Conservation (phyloP, 2,113 vertebrate genomes). For the Rhinopomastus cyanomelas region DNA sequence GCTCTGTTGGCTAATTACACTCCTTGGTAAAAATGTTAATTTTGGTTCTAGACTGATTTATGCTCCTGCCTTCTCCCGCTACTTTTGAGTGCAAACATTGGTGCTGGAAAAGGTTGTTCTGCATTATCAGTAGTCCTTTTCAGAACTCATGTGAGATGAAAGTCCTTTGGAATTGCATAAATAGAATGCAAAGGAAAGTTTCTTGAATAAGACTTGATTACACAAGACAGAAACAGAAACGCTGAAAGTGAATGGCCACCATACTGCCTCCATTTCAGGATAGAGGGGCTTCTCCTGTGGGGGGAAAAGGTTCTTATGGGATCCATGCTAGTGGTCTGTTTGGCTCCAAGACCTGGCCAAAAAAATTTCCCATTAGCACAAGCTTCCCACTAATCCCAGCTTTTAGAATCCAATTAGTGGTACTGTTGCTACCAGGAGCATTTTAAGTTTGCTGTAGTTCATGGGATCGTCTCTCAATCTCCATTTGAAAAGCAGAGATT, state of each 20-base stretch:
- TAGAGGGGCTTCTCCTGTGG: background rate
- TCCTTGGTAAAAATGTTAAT: background rate
- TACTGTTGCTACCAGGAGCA: background rate
- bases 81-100: background rate
- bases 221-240: background rate
- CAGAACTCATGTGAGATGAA: background rate
- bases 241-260: background rate
- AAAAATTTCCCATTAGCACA: background rate
- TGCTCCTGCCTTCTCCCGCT: background rate
- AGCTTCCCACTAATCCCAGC: background rate
- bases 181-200: background rate
- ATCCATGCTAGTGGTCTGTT: background rate
- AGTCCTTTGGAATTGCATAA: background rate
- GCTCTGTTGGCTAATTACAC: slow-evolving; percentile 5
- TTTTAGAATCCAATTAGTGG: background rate
- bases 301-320: background rate
- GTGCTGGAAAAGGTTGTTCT: background rate
- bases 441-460: background rate
- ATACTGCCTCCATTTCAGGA: background rate
- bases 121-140: background rate
- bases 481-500: background rate
- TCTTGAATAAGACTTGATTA: background rate
- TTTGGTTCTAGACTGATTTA: slow-evolving; percentile 10
- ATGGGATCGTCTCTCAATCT: background rate
- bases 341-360: background rate